phyloP scores from a whole-genome alignment of 2,888 invertebrate genomes.

The Epinotia demarniana region DNA sequence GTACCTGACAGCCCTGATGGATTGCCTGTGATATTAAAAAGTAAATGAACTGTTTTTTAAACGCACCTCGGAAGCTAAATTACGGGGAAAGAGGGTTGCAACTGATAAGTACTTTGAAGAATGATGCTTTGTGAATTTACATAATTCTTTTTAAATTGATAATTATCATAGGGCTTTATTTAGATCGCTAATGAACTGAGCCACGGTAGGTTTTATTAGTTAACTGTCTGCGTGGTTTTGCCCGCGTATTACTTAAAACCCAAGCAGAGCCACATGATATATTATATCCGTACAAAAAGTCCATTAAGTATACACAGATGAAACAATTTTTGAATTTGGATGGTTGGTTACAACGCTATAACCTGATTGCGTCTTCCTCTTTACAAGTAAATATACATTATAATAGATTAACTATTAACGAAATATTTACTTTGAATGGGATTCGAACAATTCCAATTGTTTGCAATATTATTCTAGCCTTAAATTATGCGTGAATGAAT shows the following conservation, averaged over 20 bases:
- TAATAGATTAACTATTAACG: not conserved
- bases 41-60: conserved; percentile 74
- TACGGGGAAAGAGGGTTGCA: not conserved
- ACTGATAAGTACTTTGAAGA: not conserved
- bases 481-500: conserved; percentile 33
- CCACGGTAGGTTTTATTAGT: no score
- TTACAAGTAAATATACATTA: no score
- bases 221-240: no score
- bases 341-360: no score
- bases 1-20: conserved; percentile 73
- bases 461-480: conserved; percentile 20
- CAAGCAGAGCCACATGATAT: no score
- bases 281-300: no score
- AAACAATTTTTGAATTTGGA: no score
- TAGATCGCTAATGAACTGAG: no score
- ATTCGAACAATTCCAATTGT: conserved; percentile 30
- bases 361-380: no score
- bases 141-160: not conserved
- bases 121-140: not conserved
- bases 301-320: no score
- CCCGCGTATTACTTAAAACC: no score
- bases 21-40: conserved; percentile 74
- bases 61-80: conserved; percentile 56
- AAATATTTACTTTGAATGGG: conserved; percentile 15
- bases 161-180: no score